A percentile compares a stretch with the other conserved stretches of the same genome.
Evolutionary conservation across 2,113 vertebrate species (phyloP).

Genomic region (Campylomormyrus numenius): DNA sequence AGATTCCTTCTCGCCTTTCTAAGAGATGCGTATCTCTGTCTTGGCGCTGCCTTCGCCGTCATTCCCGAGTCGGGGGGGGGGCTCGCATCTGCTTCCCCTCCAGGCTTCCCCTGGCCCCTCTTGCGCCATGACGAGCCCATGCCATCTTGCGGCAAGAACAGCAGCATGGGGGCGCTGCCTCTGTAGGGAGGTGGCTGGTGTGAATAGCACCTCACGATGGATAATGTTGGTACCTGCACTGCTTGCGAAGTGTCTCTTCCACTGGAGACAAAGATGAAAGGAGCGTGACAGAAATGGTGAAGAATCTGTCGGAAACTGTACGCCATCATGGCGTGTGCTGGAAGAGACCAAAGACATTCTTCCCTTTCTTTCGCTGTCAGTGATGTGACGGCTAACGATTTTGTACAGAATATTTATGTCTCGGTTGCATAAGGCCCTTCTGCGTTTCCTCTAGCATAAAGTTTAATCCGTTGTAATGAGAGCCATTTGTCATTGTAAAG

Average conservation of each 20-base stretch:
- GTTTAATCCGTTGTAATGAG: background rate
- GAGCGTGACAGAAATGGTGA: background rate
- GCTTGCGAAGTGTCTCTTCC: background rate
- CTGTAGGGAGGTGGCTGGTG: background rate
- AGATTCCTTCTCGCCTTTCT: background rate
- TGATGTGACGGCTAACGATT: background rate
- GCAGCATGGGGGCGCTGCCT: background rate
- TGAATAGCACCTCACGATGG: background rate
- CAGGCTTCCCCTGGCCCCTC: background rate
- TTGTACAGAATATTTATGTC: background rate
- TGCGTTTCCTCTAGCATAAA: background rate
- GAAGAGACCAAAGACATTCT: background rate
- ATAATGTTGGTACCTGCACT: background rate
- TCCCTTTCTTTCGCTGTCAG: background rate
- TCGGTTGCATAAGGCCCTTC: background rate
- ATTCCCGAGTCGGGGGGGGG: background rate
- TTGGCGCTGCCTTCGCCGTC: background rate
- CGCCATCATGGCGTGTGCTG: background rate
- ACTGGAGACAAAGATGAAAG: background rate
- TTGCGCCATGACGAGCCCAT: background rate
- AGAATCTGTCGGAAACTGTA: background rate
- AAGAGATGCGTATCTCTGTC: background rate
- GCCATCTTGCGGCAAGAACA: background rate
- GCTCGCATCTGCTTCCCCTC: background rate
- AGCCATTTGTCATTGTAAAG: background rate